These are phyloP conservation scores for Hormiphora californensis DNA, from an alignment of 37 sponge, comb jelly and placozoan species.

Conservation along the genomic window DNA sequence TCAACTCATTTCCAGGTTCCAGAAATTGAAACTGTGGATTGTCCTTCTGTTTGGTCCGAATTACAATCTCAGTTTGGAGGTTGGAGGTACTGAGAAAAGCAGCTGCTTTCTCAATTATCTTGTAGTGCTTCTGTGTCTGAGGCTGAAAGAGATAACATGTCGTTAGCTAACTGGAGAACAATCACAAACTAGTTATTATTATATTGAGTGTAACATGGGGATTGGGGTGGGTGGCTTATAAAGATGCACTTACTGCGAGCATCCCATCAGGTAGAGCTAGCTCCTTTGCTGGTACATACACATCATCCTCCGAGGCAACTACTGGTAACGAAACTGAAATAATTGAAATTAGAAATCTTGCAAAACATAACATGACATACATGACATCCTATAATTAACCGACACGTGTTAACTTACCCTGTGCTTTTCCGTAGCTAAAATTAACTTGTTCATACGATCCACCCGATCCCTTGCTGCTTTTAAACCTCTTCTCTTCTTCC, in stretches of 20 bases:
- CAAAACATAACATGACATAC: too few relatives aligned
- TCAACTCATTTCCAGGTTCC: constrained; percentile 23
- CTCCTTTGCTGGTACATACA: constrained; percentile 13
- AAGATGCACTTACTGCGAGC: not conserved
- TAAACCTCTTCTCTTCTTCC: constrained; percentile 53
- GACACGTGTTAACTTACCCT: not conserved
- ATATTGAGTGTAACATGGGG: too few relatives aligned
- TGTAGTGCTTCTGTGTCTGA: constrained; percentile 14
- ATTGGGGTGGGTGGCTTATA: too few relatives aligned
- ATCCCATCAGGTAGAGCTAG: not conserved
- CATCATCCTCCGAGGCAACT: not conserved
- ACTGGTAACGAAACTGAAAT: not conserved
- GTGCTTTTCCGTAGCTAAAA: constrained; percentile 16
- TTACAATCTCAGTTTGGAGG: constrained; percentile 18
- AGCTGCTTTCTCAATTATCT: constrained; percentile 25
- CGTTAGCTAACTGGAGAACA: not conserved
- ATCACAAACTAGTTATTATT: not conserved
- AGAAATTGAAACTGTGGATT: constrained; percentile 40
- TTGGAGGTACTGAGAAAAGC: constrained; percentile 26
- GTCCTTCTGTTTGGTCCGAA: constrained; percentile 44
- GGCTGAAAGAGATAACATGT: not conserved
- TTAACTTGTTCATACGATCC: constrained; percentile 9
- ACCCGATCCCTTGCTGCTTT: constrained; percentile 10
- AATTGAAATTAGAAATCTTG: too few relatives aligned
- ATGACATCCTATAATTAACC: not conserved